Conservation (phyloP, 2,113 vertebrate species). For the Mesembrinibis cayennensis region DNA sequence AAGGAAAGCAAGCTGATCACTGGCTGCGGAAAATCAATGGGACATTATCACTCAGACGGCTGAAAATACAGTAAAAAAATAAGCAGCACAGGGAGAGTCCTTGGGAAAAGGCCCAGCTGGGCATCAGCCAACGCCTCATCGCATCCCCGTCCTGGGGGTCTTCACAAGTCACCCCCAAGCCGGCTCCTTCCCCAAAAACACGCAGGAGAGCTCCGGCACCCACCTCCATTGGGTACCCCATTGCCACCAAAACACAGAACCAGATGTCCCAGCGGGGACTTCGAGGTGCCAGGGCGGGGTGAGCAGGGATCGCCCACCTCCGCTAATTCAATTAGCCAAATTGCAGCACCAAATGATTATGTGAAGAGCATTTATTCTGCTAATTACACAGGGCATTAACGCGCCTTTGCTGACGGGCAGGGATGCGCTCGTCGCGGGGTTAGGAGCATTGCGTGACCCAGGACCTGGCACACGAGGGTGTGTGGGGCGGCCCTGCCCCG, state of each 20-base stretch:
- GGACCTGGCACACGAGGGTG: neutral
- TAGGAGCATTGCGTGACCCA: neutral
- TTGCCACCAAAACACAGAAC: neutral
- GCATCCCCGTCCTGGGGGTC: neutral
- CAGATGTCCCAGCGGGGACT: fast-evolving
- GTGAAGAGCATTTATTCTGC: neutral
- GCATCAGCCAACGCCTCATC: neutral
- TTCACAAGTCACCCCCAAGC: neutral
- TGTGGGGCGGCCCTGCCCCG: neutral
- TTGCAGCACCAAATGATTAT: neutral
- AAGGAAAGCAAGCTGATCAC: neutral
- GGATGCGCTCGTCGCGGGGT: neutral
- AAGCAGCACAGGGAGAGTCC: neutral
- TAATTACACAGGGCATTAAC: neutral
- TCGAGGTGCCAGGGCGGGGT: no score
- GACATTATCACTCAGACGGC: neutral
- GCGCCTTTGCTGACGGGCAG: neutral
- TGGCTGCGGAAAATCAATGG: constrained; percentile 28
- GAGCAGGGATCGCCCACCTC: neutral
- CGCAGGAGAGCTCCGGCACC: neutral
- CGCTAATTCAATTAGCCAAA: neutral
- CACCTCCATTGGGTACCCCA: neutral
- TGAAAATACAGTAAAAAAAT: neutral
- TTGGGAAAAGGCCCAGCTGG: neutral
- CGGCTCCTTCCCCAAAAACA: neutral